Base-by-base conservation (phyloP, 2,113 vertebrate species). In the Anoplopoma fimbria region DNA sequence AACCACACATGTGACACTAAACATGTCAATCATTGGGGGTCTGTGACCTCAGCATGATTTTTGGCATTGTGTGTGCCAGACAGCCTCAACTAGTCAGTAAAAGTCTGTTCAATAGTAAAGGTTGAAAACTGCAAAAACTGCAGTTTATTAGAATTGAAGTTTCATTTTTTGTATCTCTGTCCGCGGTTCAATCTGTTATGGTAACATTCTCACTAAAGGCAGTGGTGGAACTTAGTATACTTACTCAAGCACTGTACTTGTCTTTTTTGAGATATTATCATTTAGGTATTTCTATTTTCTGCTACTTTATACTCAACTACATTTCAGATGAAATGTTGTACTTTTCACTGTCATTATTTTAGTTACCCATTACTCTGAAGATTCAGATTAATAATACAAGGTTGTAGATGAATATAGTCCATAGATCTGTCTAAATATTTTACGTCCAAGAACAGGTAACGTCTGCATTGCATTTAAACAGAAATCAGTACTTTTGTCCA, bases 1-100 rank as follows among this genome's bases (percentile, higher is more conserved):
- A 91, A 87, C 83, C 79, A 65, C 79, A 86, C 63, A 70, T 60
- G 80, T 88, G 84, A 92, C 83, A 88, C 82, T 72, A 84, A 90
- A 84, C 89, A 91, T 83, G 92, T 91, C 88, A 91, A 83, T 91
- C 84, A 88, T 40, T 34, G 23, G 47, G 47, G 69, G 21, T 67
- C 70, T 70, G 82, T 57, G 83, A 90, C 73, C 71, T 69, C 15
- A 75, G 47, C 75, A 58, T 25, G 71, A 58, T 79, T 83, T 79
- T 55, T 80, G 61, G 70, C 27, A 64, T 60, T 63, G 70, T 62
- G 19, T n/a, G 23, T 25, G 13, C 58, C 63, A 73, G 69, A 79
- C 65, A 61, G 31, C 45, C 60, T 65, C 63, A 74, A 29, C 29
- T 77, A 60, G 47, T 36, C 77, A 79, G 33, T 69, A 19, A 58